A percentile compares a stretch with the other conserved stretches of the same genome.
Conservation (phyloP, 1,140 invertebrate genomes). For the Lerema accius region DNA sequence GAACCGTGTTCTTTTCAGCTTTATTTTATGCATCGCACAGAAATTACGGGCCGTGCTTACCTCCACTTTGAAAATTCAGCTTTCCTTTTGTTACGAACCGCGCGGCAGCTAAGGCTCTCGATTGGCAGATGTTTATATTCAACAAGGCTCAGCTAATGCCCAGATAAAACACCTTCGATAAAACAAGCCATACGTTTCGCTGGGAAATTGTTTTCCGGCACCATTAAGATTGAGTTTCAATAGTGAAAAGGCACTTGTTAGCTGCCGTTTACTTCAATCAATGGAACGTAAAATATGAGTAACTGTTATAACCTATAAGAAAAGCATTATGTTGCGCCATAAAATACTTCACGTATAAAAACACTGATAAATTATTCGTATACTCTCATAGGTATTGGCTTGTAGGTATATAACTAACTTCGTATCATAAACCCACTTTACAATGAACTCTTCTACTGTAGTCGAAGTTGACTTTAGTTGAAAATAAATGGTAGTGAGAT, state of each 20-base stretch:
- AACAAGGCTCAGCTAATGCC: slow-evolving; percentile 41
- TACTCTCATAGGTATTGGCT: too few species aligned
- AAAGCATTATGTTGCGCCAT: slow-evolving; percentile 49
- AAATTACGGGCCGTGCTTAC: slow-evolving; percentile 46
- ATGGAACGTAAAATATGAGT: slow-evolving; percentile 56
- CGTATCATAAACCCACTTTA: too few species aligned
- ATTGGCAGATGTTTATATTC: slow-evolving; percentile 59
- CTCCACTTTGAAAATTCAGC: slow-evolving; percentile 46
- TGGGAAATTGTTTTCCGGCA: slow-evolving; percentile 65
- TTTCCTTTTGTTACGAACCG: slow-evolving; percentile 33
- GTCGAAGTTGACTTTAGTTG: too few species aligned
- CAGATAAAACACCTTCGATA: slow-evolving; percentile 59
- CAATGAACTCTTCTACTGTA: too few species aligned
- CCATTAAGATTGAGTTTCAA: slow-evolving; percentile 72
- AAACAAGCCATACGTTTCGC: slow-evolving; percentile 47
- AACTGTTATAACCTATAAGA: slow-evolving; percentile 56
- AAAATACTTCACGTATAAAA: slow-evolving; percentile 57
- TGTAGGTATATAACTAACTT: too few species aligned
- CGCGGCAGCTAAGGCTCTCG: slow-evolving; percentile 28
- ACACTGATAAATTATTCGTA: too few species aligned
- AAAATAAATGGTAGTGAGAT: too few species aligned
- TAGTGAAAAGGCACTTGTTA: slow-evolving; percentile 55
- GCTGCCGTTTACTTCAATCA: slow-evolving; percentile 43
- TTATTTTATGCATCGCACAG: slow-evolving; percentile 60
- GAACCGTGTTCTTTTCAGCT: slow-evolving; percentile 57